Evolutionary conservation across 2,797 vertebrate species (phyloP).

Genomic region (Acrocephalus scirpaceus): DNA sequence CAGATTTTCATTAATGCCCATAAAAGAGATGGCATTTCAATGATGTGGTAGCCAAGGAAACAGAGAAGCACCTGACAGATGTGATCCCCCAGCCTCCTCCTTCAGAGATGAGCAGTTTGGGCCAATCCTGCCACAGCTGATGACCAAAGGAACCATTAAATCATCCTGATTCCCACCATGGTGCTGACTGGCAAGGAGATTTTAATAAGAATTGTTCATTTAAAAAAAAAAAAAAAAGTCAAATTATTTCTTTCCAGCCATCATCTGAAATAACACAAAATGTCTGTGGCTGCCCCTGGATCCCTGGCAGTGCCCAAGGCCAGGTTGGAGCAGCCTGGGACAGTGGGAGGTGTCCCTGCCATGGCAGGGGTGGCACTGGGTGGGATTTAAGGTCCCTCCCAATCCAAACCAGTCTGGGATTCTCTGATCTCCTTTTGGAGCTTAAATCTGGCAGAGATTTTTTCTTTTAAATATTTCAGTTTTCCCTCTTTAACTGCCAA

Average conservation of each 20-base stretch:
- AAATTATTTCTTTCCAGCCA: background rate
- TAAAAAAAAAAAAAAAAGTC: background rate
- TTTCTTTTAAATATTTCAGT: background rate
- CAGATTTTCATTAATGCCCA: conserved; percentile 16
- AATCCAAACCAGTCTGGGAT: background rate
- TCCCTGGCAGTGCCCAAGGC: background rate
- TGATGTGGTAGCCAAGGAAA: conserved; percentile 43
- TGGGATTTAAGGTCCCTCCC: background rate
- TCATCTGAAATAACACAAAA: background rate
- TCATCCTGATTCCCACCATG: background rate
- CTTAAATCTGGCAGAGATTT: background rate
- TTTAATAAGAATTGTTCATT: background rate
- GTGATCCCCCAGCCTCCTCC: background rate
- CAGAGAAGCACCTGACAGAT: background rate
- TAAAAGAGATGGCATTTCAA: background rate
- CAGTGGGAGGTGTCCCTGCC: background rate
- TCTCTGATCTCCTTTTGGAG: background rate
- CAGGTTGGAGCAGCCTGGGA: background rate
- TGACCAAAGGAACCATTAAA: background rate
- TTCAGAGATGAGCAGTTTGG: background rate
- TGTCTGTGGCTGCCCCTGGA: background rate
- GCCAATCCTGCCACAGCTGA: background rate
- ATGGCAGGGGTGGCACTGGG: rapidly evolving
- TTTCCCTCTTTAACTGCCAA: background rate
- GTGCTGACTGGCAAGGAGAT: background rate